Evolutionary conservation across 2,888 invertebrate species (phyloP).

Genomic region (Emmelina monodactyla): DNA sequence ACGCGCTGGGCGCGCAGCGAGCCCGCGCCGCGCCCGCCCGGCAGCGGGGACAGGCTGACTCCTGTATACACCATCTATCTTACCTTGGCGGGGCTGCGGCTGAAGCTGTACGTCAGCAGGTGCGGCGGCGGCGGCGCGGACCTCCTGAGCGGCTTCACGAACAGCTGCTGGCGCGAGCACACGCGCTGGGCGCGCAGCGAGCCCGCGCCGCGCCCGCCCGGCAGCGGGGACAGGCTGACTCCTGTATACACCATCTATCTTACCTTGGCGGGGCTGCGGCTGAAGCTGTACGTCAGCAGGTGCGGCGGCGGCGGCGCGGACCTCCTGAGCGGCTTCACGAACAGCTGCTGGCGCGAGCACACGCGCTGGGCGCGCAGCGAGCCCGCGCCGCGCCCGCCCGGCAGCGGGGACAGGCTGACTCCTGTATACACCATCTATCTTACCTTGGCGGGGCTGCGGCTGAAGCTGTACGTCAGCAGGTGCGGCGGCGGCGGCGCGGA

Average conservation of each 20-base stretch:
- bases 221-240: not conserved
- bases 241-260: not conserved
- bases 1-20: too few relatives aligned
- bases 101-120: not conserved
- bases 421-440: not conserved
- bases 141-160: not conserved
- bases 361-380: too few relatives aligned
- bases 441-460: not conserved
- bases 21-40: too few relatives aligned
- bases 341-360: not conserved
- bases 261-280: not conserved
- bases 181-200: too few relatives aligned
- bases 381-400: too few relatives aligned
- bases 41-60: too few relatives aligned
- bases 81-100: conserved; percentile 21
- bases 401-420: not conserved
- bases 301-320: not conserved
- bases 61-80: too few relatives aligned
- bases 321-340: not conserved
- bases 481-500: not conserved
- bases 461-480: not conserved
- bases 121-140: not conserved
- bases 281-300: not conserved
- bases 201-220: too few relatives aligned
- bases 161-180: not conserved